A percentile compares a stretch with the other conserved stretches of the same genome.
Conservation (phyloP, 1,140 invertebrate species). For the Cheumatopsyche charites region DNA sequence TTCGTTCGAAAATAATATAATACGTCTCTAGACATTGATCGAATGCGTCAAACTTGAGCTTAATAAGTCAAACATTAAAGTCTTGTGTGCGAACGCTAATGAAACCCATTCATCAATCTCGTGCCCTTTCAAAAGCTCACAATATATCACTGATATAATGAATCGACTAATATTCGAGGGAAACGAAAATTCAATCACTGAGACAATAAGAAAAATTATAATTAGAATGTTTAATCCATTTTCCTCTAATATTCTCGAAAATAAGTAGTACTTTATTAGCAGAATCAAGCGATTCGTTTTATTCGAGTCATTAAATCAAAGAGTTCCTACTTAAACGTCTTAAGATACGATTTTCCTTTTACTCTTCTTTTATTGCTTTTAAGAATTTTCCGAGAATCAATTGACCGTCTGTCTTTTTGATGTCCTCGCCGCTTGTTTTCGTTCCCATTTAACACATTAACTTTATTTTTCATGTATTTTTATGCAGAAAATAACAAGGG, state of each 20-base stretch:
- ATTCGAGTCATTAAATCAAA: constrained; percentile 21
- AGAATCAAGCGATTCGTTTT: neutral
- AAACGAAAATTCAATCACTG: no score
- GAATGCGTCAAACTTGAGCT: constrained; percentile 4
- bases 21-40: no score
- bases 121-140: constrained; percentile 7
- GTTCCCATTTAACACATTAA: no score
- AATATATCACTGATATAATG: neutral
- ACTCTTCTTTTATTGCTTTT: constrained; percentile 3
- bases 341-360: no score
- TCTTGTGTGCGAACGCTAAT: constrained; percentile 1
- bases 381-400: constrained; percentile 15
- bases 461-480: no score
- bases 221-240: no score
- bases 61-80: constrained; percentile 9
- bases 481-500: no score
- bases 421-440: neutral
- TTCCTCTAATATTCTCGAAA: no score
- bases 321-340: neutral
- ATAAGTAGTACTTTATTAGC: no score
- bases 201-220: no score
- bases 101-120: constrained; percentile 16
- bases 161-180: no score
- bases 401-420: constrained; percentile 3
- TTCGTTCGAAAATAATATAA: no score